Evolutionary conservation across 2,113 vertebrate genomes (phyloP).

Genomic region (Nycticebus coucang): DNA sequence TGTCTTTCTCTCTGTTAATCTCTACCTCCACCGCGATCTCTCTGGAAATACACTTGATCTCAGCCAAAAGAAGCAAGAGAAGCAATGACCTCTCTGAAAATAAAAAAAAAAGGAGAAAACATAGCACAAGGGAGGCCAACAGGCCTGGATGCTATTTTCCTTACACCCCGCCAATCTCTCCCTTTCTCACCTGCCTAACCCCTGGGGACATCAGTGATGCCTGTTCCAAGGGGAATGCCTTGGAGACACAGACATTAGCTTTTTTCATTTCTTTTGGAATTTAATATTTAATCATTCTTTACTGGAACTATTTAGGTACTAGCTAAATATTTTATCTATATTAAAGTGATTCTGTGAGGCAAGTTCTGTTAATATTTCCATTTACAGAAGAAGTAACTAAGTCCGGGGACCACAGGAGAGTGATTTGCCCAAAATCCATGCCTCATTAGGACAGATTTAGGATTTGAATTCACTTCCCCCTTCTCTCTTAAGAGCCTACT

Average conservation of each 20-base stretch:
- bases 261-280: neutral
- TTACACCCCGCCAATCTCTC: neutral
- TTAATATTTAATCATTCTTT: conserved; percentile 23
- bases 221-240: neutral
- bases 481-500: neutral
- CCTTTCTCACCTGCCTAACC: too few relatives aligned
- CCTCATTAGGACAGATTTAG: neutral
- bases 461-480: neutral
- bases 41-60: neutral
- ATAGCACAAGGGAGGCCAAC: neutral
- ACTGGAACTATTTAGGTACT: neutral
- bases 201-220: neutral
- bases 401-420: neutral
- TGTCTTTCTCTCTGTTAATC: neutral
- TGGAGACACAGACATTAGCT: neutral
- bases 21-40: neutral
- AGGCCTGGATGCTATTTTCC: neutral
- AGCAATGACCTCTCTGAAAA: too few relatives aligned
- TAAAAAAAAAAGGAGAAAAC: neutral
- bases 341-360: neutral
- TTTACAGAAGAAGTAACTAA: neutral
- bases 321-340: neutral
- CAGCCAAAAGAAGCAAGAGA: too few relatives aligned
- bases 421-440: neutral
- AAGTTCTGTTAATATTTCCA: neutral